A percentile compares a stretch with the other conserved stretches of the same genome.
phyloP scores from a whole-genome alignment of 2,113 vertebrate species.

The Tyto alba region DNA sequence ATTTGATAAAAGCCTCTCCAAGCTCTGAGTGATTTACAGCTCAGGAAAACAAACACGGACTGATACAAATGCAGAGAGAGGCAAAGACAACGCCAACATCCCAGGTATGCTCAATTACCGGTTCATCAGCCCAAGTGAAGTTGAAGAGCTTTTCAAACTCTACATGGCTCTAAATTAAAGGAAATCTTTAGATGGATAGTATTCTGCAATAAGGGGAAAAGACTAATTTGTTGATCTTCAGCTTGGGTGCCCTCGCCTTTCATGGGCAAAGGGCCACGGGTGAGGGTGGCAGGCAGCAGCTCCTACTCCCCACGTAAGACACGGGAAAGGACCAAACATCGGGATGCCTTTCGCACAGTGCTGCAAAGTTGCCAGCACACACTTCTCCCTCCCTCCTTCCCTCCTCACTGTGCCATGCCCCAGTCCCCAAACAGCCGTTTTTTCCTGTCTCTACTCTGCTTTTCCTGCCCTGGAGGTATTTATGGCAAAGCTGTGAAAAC shows the following conservation, averaged over 20 bases:
- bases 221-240: not conserved
- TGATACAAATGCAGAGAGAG: constrained; percentile 55
- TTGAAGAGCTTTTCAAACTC: constrained; percentile 65
- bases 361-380: not conserved
- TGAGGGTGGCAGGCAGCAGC: not conserved
- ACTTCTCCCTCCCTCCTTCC: not conserved
- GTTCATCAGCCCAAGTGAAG: constrained; percentile 66
- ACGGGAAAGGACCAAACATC: not conserved
- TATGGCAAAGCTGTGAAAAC: not conserved
- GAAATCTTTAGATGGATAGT: constrained; percentile 44
- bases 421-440: not conserved
- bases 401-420: not conserved
- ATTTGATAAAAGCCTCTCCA: constrained; percentile 65
- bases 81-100: not conserved
- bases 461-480: not conserved
- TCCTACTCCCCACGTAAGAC: not conserved
- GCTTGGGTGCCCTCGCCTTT: not conserved
- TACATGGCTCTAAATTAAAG: constrained; percentile 45
- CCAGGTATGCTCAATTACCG: constrained; percentile 62
- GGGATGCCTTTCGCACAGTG: not conserved
- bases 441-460: not conserved
- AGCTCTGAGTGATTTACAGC: constrained; percentile 60
- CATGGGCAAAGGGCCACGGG: accelerated
- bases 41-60: constrained; percentile 56
- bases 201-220: not conserved